A percentile compares a stretch with the other conserved stretches of the same genome.
These are phyloP conservation scores for Ricordea florida DNA, from an alignment of 92 coral and sea anemone species.

Conservation along the genomic window DNA sequence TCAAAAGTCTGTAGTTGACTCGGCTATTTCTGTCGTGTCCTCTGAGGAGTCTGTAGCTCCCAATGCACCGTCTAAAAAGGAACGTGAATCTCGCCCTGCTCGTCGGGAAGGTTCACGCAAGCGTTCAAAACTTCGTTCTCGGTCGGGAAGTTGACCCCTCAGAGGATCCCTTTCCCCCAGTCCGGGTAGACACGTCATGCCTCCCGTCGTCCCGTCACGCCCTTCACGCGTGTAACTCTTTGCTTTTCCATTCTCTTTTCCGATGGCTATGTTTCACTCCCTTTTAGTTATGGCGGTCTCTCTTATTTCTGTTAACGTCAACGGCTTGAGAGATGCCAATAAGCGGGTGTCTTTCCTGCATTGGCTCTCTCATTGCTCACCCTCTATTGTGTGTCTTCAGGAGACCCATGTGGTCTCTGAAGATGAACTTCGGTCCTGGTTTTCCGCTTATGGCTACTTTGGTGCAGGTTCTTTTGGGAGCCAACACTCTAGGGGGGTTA, in stretches of 20 bases:
- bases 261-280: background rate
- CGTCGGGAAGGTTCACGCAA: no score
- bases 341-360: background rate
- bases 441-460: background rate
- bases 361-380: constrained; percentile 12
- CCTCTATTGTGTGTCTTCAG: constrained; percentile 17
- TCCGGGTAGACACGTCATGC: no score
- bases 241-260: background rate
- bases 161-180: no score
- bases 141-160: no score
- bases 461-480: background rate
- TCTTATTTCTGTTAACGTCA: constrained; percentile 5
- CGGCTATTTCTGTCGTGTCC: no score
- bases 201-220: no score
- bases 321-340: constrained; percentile 26
- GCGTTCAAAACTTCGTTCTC: no score
- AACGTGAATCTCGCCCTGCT: no score
- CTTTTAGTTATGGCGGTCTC: background rate
- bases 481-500: constrained; percentile 16
- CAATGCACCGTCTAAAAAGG: no score
- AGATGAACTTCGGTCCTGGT: constrained; percentile 7
- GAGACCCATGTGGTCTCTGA: constrained; percentile 17
- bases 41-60: no score
- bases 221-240: background rate
- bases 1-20: no score